phyloP scores from a whole-genome alignment of 2,888 invertebrate genomes.

The Fissipunctia ypsillon region DNA sequence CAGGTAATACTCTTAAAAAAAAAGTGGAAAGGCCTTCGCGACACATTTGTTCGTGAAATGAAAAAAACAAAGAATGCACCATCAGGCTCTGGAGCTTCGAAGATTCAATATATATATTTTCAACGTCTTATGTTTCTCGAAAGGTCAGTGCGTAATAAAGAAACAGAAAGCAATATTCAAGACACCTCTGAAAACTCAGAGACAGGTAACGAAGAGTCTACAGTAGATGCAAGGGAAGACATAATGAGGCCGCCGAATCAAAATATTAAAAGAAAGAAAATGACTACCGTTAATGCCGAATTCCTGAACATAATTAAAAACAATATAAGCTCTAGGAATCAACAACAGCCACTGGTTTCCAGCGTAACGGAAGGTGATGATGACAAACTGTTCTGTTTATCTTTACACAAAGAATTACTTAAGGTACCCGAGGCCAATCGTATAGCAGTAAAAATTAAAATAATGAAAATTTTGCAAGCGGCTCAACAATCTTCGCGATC shows the following conservation, averaged over 20 bases:
- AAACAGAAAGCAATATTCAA: slow-evolving; percentile 13
- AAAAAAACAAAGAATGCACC: slow-evolving; percentile 52
- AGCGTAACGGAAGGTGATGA: slow-evolving; percentile 6
- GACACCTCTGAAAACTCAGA: slow-evolving; percentile 1
- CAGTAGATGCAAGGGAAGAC: slow-evolving; percentile 12
- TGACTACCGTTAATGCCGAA: slow-evolving; percentile 5
- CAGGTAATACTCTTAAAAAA: slow-evolving; percentile 13
- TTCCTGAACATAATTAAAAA: slow-evolving; percentile 12
- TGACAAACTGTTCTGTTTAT: slow-evolving; percentile 3
- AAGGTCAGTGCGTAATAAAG: slow-evolving; percentile 32
- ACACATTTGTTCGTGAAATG: slow-evolving; percentile 20
- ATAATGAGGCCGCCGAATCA: slow-evolving; percentile 9
- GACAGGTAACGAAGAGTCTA: slow-evolving; percentile 12
- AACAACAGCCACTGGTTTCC: slow-evolving; percentile 21
- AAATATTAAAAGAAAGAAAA: slow-evolving; percentile 12
- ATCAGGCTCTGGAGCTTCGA: slow-evolving; percentile 53
- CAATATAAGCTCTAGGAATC: background rate
- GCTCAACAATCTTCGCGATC: too few relatives aligned
- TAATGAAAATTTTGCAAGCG: too few relatives aligned
- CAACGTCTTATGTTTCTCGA: slow-evolving; percentile 43
- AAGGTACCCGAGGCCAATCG: too few relatives aligned
- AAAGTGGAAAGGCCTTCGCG: slow-evolving; percentile 21
- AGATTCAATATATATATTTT: slow-evolving; percentile 43
- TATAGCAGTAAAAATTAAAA: too few relatives aligned
- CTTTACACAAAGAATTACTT: background rate